Base-by-base conservation (phyloP, 2,797 vertebrate species). In the Loriculus beryllinus region DNA sequence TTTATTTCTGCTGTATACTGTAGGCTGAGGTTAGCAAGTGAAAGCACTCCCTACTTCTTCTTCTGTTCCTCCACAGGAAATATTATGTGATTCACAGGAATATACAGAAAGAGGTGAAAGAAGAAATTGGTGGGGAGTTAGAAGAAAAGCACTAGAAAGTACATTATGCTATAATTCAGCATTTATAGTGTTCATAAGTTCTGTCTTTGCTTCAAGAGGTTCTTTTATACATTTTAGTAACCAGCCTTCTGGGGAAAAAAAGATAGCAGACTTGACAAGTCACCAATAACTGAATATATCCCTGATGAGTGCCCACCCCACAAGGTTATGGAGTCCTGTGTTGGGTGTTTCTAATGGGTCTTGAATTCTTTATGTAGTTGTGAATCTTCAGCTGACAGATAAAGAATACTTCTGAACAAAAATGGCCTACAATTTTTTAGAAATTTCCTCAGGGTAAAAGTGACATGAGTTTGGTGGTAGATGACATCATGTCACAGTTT, bases 101-200 rank as follows among this genome's bases (percentile, higher is more conserved):
- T 69, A 69, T 8, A 45, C 25, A 82, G 60, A 80, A 64, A 84
- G 26, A 74, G 2, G 37, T 79, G 56, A 82, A 92, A 94, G 35
- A 90, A 88, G 28, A 85, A 84, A 81, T 49, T 69, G 54, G 40
- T 84, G 47, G 15, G 63, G 28, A 84, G 33, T 52, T 35, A 86
- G 64, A 79, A 87, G 25, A 63, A 45, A 92, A 82, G 18, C 33
- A 60, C 47, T 77, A 60, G 67, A 76, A 93, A 87, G 21, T 42
- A 80, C 56, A 80, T 85, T 64, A 83, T 67, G 60, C 56, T 82
- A 48, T 84, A 88, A 84, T 88, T 90, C 67, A 88, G 19, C 22
- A 70, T 92, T 93, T 94, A 85, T 64, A 51, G 70, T 42, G 56
- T 70, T 87, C 75, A 80, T 91, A 95, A 94, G 92, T 89, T 94